Percentiles rank a stretch among this genome's conserved stretches.
Evolutionary conservation across 2,888 invertebrate species (phyloP).

Genomic region (Polydesmus complanatus): DNA sequence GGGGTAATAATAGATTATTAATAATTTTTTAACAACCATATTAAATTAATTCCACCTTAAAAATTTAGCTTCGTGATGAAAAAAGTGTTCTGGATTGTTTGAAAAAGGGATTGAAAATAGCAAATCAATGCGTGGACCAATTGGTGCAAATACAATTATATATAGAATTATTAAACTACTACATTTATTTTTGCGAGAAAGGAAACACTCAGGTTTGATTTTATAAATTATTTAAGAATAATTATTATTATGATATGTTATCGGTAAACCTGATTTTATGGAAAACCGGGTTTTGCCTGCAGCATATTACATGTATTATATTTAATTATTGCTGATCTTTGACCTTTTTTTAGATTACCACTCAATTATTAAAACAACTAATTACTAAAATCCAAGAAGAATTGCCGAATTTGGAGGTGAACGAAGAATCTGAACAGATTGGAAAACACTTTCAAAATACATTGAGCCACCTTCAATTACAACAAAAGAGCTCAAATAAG

Average conservation of each 20-base stretch:
- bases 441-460: constrained; percentile 89
- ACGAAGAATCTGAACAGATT: constrained; percentile 92
- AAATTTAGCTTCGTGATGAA: constrained; percentile 66
- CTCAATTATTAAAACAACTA: constrained; percentile 52
- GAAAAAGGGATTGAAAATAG: constrained; percentile 86
- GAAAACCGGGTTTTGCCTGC: not conserved
- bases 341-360: constrained; percentile 43
- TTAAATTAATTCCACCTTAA: too few relatives aligned
- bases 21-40: too few relatives aligned
- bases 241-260: not conserved
- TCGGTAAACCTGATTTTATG: not conserved
- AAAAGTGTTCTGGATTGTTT: constrained; percentile 85
- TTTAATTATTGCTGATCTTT: too few relatives aligned
- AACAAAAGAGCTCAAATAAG: not conserved
- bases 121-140: constrained; percentile 94
- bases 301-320: too few relatives aligned
- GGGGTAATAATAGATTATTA: constrained; percentile 25
- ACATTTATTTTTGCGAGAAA: constrained; percentile 82
- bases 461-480: not conserved
- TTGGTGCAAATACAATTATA: constrained; percentile 91
- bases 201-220: constrained; percentile 52
- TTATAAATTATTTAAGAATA: not conserved
- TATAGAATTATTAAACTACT: constrained; percentile 85
- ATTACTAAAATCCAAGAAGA: constrained; percentile 87
- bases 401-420: constrained; percentile 79